Evolutionary conservation across 2,797 vertebrate species (phyloP).

Genomic region (Lagocephalus sceleratus): DNA sequence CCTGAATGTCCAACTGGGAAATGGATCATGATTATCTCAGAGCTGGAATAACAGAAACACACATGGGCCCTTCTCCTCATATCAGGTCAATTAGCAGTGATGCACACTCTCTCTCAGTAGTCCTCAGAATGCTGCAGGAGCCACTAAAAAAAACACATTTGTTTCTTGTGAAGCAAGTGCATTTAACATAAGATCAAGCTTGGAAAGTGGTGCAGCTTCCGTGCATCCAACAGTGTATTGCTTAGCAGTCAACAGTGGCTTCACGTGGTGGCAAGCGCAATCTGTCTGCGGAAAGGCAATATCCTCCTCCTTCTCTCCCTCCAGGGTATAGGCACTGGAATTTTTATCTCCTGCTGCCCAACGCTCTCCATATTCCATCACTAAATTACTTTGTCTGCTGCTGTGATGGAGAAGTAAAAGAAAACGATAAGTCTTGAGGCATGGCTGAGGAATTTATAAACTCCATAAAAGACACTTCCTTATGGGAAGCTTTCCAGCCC

Average conservation of each 20-base stretch:
- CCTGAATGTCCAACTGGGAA: conserved; percentile 52
- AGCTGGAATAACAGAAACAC: conserved; percentile 50
- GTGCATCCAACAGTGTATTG: conserved; percentile 31
- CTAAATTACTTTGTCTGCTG: conserved; percentile 73
- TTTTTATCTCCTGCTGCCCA: conserved; percentile 68
- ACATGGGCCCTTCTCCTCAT: conserved; percentile 40
- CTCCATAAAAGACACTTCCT: conserved; percentile 56
- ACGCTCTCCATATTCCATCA: conserved; percentile 59
- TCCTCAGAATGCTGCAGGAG: conserved; percentile 2
- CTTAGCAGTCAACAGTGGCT: conserved; percentile 39
- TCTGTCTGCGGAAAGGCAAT: conserved; percentile 52
- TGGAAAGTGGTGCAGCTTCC: conserved; percentile 35
- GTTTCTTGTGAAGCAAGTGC: no score
- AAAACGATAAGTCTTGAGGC: conserved; percentile 66
- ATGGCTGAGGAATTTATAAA: conserved; percentile 69
- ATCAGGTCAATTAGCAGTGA: conserved; percentile 58
- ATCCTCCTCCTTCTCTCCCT: conserved; percentile 36
- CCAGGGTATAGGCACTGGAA: conserved; percentile 24
- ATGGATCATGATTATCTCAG: conserved; percentile 65
- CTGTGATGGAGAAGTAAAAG: conserved; percentile 69
- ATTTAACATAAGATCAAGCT: no score
- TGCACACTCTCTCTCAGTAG: conserved; percentile 7
- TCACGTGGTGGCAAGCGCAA: conserved; percentile 34
- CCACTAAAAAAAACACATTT: conserved; percentile 1
- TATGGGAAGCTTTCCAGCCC: conserved; percentile 40